phyloP scores from a whole-genome alignment of 1,140 invertebrate species.

The Leptinotarsa undecemlineata region DNA sequence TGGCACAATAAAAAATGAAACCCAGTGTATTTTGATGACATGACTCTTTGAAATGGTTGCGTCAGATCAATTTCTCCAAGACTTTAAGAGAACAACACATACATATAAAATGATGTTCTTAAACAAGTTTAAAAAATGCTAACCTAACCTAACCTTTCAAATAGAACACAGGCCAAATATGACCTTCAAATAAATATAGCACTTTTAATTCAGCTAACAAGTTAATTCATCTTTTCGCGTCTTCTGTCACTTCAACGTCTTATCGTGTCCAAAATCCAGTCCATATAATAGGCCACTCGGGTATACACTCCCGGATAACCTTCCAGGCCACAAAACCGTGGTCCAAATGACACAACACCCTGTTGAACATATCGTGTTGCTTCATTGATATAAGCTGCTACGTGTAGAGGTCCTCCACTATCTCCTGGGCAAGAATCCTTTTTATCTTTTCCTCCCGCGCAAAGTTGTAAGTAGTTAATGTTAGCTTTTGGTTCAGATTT shows the following conservation, averaged over 20 bases:
- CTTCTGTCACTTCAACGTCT: slow-evolving; percentile 21
- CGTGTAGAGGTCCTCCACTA: slow-evolving; percentile 53
- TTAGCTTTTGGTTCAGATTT: slow-evolving; percentile 45
- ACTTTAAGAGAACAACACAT: too few species aligned
- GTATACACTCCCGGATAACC: slow-evolving; percentile 68
- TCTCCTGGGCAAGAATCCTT: slow-evolving; percentile 56
- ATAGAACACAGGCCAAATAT: too few species aligned
- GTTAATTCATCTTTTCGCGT: background rate
- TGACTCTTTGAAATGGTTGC: too few species aligned
- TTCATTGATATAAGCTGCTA: slow-evolving; percentile 54
- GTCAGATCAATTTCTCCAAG: too few species aligned
- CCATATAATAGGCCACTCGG: slow-evolving; percentile 62
- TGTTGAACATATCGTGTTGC: slow-evolving; percentile 45
- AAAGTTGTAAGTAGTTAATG: slow-evolving; percentile 62
- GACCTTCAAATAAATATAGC: background rate
- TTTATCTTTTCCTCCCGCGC: slow-evolving; percentile 62
- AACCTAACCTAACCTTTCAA: too few species aligned
- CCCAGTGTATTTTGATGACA: too few species aligned
- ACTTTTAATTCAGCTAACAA: background rate
- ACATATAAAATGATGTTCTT: too few species aligned
- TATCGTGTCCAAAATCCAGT: slow-evolving; percentile 58
- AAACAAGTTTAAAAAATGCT: too few species aligned
- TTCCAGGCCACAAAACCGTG: slow-evolving; percentile 57
- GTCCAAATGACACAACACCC: slow-evolving; percentile 61
- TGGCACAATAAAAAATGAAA: too few species aligned